A percentile compares a stretch with the other conserved stretches of the same genome.
These are phyloP conservation scores for Meta bourneti DNA, from an alignment of 2,888 invertebrate species.

Conservation along the genomic window DNA sequence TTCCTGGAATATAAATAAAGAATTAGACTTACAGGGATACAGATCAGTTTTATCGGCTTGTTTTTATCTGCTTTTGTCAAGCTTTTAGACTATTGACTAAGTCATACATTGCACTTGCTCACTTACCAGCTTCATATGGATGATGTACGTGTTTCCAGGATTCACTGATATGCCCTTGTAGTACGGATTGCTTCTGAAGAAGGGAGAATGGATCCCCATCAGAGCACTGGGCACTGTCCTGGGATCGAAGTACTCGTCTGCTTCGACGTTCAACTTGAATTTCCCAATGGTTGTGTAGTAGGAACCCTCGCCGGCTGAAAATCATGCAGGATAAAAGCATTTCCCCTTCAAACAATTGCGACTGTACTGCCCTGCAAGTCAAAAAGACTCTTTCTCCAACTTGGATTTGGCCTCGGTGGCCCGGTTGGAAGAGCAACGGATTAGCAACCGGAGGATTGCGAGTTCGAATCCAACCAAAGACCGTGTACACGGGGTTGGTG, in stretches of 20 bases:
- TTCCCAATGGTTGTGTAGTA: background rate
- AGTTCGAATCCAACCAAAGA: too few species aligned
- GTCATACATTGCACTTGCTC: background rate
- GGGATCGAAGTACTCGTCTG: conserved; percentile 1
- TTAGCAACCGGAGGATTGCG: too few species aligned
- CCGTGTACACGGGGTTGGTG: too few species aligned
- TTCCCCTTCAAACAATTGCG: background rate
- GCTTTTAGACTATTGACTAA: background rate
- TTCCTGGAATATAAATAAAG: background rate
- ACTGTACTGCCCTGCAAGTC: background rate
- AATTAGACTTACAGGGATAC: background rate
- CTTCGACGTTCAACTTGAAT: background rate
- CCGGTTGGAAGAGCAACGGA: too few species aligned
- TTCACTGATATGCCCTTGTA: background rate
- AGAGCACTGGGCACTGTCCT: background rate
- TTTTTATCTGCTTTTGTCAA: too few species aligned
- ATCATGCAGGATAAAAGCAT: background rate
- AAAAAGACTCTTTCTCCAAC: background rate
- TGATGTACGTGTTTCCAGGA: background rate
- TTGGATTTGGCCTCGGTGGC: too few species aligned
- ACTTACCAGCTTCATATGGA: conserved; percentile 3
- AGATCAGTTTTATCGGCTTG: background rate
- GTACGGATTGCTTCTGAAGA: background rate
- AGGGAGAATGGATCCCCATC: background rate
- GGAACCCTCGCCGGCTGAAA: too few species aligned